Base-by-base conservation (phyloP, 2,888 invertebrate genomes). In the Euphydryas editha region DNA sequence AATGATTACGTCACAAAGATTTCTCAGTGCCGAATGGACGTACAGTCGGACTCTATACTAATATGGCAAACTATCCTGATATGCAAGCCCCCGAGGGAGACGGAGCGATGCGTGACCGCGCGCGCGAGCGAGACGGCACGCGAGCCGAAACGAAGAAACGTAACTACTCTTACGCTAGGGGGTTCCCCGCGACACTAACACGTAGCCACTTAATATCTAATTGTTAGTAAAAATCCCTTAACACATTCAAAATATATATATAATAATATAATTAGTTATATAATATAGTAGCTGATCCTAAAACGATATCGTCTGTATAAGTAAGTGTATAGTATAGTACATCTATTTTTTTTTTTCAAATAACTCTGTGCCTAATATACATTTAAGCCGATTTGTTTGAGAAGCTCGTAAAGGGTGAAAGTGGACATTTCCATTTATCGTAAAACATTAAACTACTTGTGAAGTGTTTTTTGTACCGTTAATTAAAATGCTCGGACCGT, bases 191-290 rank as follows among this genome's bases (percentile, higher is more conserved):
- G 71, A 67, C 68, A 78, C 86, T 85, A 84, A 84, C 82, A 84
- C 79, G 77, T 84, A 85, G 86, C 86, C 82, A 82, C 88, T 91
- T 90, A 90, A 76, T 81, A 83, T 79, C 89, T 91, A 88, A 82
- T 84, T 89, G 90, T 92, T 92, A 92, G 91, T 92, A 91, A 91
- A 92, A 91, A 91, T 89, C 85, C 87, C 90, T 91, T 91, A 90
- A 91, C 89, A 81, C 88, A 89, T 90, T 90, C 91, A 90, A 91
- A 87, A 92, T 91, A 92, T 90, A 91, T 90, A 90, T 86, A 88
- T 85, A 86, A 76, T 75, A 78, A 78, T 64, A 62, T 62, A 59
- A 30, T 30, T 64, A 62, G 39, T 62, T 58, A 63, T 51, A 51
- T 36, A 18, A 54, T 64, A 54, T 36, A 54, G 36, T 54, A 36